Conservation (phyloP, 2,797 vertebrate species). For the Pangasius larnaudii region DNA sequence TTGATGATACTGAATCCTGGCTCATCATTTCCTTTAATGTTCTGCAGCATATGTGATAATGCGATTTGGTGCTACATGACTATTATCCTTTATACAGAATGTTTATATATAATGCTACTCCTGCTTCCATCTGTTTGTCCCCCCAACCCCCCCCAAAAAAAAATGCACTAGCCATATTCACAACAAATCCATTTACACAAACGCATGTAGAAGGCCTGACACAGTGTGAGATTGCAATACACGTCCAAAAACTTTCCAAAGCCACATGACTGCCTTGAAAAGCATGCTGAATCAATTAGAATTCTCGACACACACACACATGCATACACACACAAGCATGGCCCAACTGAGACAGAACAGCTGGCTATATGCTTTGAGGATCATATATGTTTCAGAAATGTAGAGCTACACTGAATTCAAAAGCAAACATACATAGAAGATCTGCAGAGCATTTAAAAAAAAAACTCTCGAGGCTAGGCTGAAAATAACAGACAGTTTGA, state of each 20-base stretch:
- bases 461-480: not conserved
- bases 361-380: slow-evolving; percentile 20
- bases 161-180: not conserved
- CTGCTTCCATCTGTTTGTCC: not conserved
- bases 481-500: not conserved
- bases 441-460: not conserved
- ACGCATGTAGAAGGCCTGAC: not conserved
- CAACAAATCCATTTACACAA: slow-evolving; percentile 29
- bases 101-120: not conserved
- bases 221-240: not conserved
- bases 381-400: not conserved
- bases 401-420: not conserved
- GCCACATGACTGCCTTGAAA: slow-evolving; percentile 19
- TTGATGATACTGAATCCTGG: not conserved
- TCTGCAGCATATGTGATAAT: not conserved
- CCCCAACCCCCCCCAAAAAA: not conserved
- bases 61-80: not conserved
- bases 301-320: slow-evolving; percentile 34
- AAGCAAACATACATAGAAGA: not conserved
- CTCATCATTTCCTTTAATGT: too few relatives aligned
- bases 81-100: not conserved
- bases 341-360: slow-evolving; percentile 25
- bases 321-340: slow-evolving; percentile 12
- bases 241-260: slow-evolving; percentile 29
- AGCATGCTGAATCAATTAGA: slow-evolving; percentile 53